Evolutionary conservation across 2,797 vertebrate genomes (phyloP), one percentile per base, ranked within the genome.

Genomic region (Dryobates pubescens): DNA sequence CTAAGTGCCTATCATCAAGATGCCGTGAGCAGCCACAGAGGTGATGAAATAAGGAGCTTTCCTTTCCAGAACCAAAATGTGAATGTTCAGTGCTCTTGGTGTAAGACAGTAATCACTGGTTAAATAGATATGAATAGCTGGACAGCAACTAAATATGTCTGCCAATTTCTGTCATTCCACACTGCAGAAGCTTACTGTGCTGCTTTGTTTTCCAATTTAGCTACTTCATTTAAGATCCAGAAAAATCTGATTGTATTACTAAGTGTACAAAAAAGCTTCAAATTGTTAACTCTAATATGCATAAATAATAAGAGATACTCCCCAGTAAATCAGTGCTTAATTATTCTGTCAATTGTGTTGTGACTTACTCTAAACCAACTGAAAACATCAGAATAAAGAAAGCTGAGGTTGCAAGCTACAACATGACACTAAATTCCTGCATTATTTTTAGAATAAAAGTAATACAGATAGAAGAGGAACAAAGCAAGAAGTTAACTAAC

Each of bases 391-490:
- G 49, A 81, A 63, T 9, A 4, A 82, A 78, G 38, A 67, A 69
- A 86, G 47, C 41, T 87, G 64, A 49, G 5, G 3, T 15, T 30
- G 68, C 38, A 89, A 29, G 17, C 23, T 67, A 36, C 3, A 75
- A 43, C 16, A 12, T 77, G 13, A 64, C 1, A 26, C 19, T 32
- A 53, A 78, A 13, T 78, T 91, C 23, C 63, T 78, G 5, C 86
- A 87, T 65, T 85, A 22, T 88, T 96, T 96, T 84, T 86, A 96
- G 96, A 90, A 65, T 49, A 61, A 76, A 89, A 84, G 34, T 29
- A 90, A 70, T 41, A 71, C 49, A 17, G 54, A 51, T 14, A 89
- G 74, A 92, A 93, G 84, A 95, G 81, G 83, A 94, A 67, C 45
- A 0, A 86, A 94, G 81, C 10, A 36, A 90, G 84, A 65, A 32